These are phyloP conservation scores for Threskiornis aethiopicus DNA, from an alignment of 2,797 vertebrate genomes.

Conservation along the genomic window DNA sequence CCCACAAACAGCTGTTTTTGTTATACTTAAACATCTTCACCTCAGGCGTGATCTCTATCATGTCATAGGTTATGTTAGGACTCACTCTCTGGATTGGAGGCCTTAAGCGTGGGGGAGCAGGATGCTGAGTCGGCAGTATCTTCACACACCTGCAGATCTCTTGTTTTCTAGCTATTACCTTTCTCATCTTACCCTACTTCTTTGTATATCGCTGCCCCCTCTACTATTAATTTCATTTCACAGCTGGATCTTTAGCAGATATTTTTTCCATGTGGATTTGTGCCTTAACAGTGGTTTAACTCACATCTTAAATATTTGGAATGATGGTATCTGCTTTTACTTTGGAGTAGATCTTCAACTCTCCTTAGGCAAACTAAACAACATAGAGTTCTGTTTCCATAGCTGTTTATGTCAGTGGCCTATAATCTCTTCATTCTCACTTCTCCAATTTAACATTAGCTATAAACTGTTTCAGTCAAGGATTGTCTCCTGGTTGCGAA, in stretches of 20 bases:
- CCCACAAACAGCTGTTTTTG: background rate
- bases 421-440: background rate
- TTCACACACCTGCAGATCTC: background rate
- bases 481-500: background rate
- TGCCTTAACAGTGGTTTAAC: background rate
- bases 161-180: background rate
- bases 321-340: background rate
- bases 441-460: background rate
- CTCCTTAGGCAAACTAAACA: background rate
- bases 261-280: background rate
- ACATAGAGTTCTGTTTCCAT: background rate
- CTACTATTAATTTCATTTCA: background rate
- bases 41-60: background rate
- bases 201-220: background rate
- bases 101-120: background rate
- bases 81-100: background rate
- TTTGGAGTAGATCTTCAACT: background rate
- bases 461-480: background rate
- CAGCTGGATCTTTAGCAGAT: background rate
- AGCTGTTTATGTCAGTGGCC: background rate
- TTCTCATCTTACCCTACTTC: background rate
- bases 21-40: background rate
- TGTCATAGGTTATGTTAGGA: background rate
- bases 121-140: background rate
- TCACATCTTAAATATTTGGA: background rate